Conservation (phyloP, 1,140 invertebrate genomes). For the Pomacea maculata region DNA sequence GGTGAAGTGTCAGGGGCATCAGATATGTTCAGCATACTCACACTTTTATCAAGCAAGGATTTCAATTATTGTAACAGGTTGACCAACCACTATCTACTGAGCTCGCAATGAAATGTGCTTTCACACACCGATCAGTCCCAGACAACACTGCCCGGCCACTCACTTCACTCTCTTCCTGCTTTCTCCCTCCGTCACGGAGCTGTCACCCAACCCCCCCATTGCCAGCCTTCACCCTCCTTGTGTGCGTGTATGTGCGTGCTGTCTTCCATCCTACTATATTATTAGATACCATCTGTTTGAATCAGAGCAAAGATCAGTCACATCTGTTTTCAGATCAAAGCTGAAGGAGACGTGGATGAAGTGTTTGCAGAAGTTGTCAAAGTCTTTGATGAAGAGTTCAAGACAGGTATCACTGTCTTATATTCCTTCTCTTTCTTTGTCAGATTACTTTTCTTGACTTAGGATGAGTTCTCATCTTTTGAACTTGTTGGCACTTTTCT, state of each 20-base stretch:
- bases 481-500: background rate
- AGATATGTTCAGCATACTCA: background rate
- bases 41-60: background rate
- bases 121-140: too few relatives aligned
- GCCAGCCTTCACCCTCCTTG: too few relatives aligned
- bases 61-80: background rate
- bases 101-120: too few relatives aligned
- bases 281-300: background rate
- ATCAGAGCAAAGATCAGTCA: too few relatives aligned
- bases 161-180: too few relatives aligned
- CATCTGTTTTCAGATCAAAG: constrained; percentile 74
- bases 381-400: constrained; percentile 58
- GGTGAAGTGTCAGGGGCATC: background rate
- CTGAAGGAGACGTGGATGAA: constrained; percentile 76
- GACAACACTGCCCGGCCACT: too few relatives aligned
- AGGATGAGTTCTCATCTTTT: background rate
- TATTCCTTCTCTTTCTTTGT: constrained; percentile 4
- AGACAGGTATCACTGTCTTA: constrained; percentile 18
- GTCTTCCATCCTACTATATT: too few relatives aligned
- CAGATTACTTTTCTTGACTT: background rate
- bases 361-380: constrained; percentile 78
- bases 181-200: too few relatives aligned
- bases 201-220: too few relatives aligned
- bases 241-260: too few relatives aligned
- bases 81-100: too few relatives aligned